Base-by-base conservation (phyloP, 2,113 vertebrate species). In the Saguinus imperator region DNA sequence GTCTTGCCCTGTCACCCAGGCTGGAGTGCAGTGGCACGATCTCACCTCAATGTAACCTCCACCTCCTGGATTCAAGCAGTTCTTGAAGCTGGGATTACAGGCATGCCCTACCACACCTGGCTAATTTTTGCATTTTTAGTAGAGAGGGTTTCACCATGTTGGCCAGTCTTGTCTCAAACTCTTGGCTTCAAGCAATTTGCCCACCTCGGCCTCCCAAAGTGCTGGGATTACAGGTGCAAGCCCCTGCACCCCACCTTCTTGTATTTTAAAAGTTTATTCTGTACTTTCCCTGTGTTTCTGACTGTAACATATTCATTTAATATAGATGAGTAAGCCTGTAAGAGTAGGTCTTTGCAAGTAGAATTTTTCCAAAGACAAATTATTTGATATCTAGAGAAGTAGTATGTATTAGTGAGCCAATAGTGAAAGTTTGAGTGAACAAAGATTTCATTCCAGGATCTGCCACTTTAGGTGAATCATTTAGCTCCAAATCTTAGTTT, bases 311-410 rank as follows among this genome's bases (percentile, higher is more conserved):
- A 83, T 43, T 84, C 17, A 64, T 79, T 72, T 73, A 95, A 35
- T 58, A 43, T 37, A 84, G 57, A 23, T 76, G 70, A 76, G 64
- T 29, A 92, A 57, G n/a, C 21, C 10, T 80, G 29, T 50, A 37
- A 40, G 12, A 32, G 45, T 43, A 40, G 35, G 40, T 85, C 21
- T 72, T 88, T 85, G 55, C 21, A 79, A 73, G n/a, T 57, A 52
- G n/a, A 6, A 52, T 37, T 93, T 97, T 96, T 92, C 84, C 25
- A 23, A 82, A 83, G 21, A 73, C 50, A 82, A 37, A 77, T 75
- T 73, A 17, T 86, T 91, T 89, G 40, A 29, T 91, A 1, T 85
- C 58, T 80, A 86, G 68, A 58, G 32, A 93, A 86, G 32, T 13
- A 25, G 23, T 25, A 37, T 43, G 3, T 89, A 27, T n/a, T 43